phyloP scores from a whole-genome alignment of 2,797 vertebrate genomes.

The Euphonia xanthogaster region DNA sequence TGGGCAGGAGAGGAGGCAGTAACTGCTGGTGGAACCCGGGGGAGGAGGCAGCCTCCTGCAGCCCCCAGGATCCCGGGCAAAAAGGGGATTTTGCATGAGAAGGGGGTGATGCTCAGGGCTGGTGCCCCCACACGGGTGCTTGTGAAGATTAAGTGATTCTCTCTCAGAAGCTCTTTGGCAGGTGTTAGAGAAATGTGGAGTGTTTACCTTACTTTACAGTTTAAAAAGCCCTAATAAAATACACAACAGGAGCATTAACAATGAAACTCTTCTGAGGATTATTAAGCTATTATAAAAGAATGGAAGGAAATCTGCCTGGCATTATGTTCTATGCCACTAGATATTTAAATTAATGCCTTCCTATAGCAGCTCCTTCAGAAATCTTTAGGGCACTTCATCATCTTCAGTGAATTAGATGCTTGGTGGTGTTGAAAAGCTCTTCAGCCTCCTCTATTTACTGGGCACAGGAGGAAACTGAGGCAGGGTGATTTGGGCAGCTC shows the following conservation, averaged over 20 bases:
- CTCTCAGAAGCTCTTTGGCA: not conserved
- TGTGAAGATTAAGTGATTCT: not conserved
- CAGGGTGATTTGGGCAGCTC: not conserved
- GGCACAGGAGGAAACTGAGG: not conserved
- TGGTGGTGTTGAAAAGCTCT: not conserved
- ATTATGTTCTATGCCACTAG: not conserved
- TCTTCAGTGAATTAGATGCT: not conserved
- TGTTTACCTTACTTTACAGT: slow-evolving; percentile 3
- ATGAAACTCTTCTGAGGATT: slow-evolving; percentile 23
- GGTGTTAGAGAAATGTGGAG: not conserved
- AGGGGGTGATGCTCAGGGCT: not conserved
- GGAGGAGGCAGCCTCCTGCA: not conserved
- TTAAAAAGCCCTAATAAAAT: slow-evolving; percentile 20
- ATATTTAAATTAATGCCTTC: slow-evolving; percentile 52
- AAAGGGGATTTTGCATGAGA: not conserved
- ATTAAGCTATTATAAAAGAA: slow-evolving; percentile 41
- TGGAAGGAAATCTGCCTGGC: slow-evolving; percentile 40
- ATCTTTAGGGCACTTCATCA: slow-evolving; percentile 20
- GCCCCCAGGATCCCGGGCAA: not conserved
- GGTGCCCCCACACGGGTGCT: not conserved
- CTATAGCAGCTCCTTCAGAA: slow-evolving; percentile 30
- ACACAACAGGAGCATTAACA: slow-evolving; percentile 30
- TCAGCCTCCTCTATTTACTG: not conserved
- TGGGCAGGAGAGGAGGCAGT: not conserved
- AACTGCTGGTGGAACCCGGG: not conserved